phyloP scores from a whole-genome alignment of 2,888 invertebrate species.

The Patella depressa region DNA sequence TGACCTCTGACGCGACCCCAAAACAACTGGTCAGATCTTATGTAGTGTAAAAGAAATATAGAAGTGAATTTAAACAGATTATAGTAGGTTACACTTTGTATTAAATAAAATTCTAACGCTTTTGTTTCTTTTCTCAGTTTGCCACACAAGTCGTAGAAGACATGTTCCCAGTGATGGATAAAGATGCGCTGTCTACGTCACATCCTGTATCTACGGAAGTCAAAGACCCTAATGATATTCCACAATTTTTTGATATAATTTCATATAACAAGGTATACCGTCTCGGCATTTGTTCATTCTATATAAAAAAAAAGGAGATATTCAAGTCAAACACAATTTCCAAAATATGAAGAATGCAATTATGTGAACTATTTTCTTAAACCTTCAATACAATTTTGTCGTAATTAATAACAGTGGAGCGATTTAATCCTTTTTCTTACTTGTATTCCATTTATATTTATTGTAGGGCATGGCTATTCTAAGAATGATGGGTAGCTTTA shows the following conservation, averaged over 20 bases:
- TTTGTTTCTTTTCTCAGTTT: slow-evolving; percentile 36
- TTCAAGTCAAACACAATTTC: too few relatives aligned
- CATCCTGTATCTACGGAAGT: slow-evolving; percentile 68
- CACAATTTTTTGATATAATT: slow-evolving; percentile 66
- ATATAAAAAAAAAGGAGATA: too few relatives aligned
- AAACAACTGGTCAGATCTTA: too few relatives aligned
- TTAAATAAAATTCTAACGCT: not conserved
- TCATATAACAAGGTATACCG: slow-evolving; percentile 67
- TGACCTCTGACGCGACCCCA: too few relatives aligned
- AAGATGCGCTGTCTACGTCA: slow-evolving; percentile 66
- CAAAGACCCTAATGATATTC: slow-evolving; percentile 65
- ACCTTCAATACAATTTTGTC: too few relatives aligned
- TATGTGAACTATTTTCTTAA: too few relatives aligned
- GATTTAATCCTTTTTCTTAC: too few relatives aligned
- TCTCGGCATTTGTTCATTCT: too few relatives aligned
- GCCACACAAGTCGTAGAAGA: slow-evolving; percentile 59
- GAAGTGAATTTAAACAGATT: not conserved
- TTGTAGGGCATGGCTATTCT: slow-evolving; percentile 68
- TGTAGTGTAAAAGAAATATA: too few relatives aligned
- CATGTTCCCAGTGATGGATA: slow-evolving; percentile 67
- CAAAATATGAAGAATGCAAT: too few relatives aligned
- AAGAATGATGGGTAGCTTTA: slow-evolving; percentile 65
- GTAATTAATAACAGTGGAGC: too few relatives aligned
- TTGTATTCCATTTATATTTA: not conserved
- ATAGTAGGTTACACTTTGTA: not conserved